A percentile compares a stretch with the other conserved stretches of the same genome.
Conservation (phyloP, 2,888 invertebrate genomes). For the Lycaena phlaeas region DNA sequence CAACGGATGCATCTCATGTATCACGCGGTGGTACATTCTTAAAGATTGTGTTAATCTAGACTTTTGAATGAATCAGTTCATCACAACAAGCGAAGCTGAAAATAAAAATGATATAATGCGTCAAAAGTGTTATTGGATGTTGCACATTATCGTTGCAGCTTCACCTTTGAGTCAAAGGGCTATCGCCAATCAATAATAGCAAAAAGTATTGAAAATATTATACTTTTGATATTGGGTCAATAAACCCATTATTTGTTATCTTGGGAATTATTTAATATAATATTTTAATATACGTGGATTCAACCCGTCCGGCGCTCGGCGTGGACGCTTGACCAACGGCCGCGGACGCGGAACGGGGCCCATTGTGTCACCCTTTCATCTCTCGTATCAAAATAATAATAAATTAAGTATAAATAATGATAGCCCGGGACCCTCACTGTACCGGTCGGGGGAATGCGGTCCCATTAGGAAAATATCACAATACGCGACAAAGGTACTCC, state of each 20-base stretch:
- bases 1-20: too few species aligned
- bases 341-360: conserved; percentile 49
- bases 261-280: neutral
- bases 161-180: neutral
- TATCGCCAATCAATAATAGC: neutral
- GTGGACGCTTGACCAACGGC: conserved; percentile 48
- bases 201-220: conserved; percentile 1
- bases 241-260: neutral
- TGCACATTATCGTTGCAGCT: neutral
- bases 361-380: conserved; percentile 62
- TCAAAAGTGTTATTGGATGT: conserved; percentile 1
- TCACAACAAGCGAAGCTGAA: too few species aligned
- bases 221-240: neutral
- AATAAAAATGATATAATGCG: neutral
- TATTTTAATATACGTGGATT: conserved; percentile 18
- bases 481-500: conserved; percentile 41
- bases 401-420: conserved; percentile 68
- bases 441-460: conserved; percentile 65
- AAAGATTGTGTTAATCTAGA: too few species aligned
- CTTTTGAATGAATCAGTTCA: too few species aligned
- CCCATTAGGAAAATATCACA: conserved; percentile 66
- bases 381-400: conserved; percentile 69
- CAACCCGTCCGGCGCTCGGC: conserved; percentile 24
- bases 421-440: conserved; percentile 30
- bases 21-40: too few species aligned